Conservation (phyloP, 2,888 invertebrate genomes). For the Zelleria hepariella region DNA sequence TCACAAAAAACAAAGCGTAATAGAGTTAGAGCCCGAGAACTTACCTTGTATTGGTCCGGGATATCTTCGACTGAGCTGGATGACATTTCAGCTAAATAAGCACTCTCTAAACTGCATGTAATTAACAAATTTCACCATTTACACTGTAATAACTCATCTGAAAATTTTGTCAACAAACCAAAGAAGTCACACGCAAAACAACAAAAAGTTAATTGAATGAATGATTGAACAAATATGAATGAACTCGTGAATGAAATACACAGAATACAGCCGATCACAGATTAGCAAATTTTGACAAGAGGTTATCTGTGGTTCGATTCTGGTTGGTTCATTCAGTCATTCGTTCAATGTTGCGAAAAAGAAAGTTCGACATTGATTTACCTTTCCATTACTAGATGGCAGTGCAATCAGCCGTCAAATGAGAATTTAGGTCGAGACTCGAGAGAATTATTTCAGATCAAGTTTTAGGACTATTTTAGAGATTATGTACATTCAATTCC, state of each 20-base stretch:
- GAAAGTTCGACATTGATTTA: background rate
- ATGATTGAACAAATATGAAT: no score
- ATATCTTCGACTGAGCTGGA: conserved; percentile 59
- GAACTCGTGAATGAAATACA: no score
- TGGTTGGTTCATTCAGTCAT: background rate
- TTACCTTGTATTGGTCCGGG: conserved; percentile 55
- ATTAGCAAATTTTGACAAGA: no score
- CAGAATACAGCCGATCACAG: no score
- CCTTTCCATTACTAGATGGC: conserved; percentile 7
- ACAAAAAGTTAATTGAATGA: no score
- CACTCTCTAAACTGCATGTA: background rate
- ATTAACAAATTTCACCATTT: background rate
- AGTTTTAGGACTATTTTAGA: conserved; percentile 4
- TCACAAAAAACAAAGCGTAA: conserved; percentile 11
- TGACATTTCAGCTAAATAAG: conserved; percentile 35
- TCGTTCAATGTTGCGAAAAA: no score
- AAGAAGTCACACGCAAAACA: background rate
- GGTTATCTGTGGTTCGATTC: no score
- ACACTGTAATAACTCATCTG: conserved; percentile 3
- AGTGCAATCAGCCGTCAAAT: conserved; percentile 24
- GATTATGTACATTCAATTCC: background rate
- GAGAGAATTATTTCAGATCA: conserved; percentile 27
- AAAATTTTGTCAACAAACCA: conserved; percentile 8
- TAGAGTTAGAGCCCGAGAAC: conserved; percentile 16
- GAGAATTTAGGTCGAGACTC: conserved; percentile 61